These are phyloP conservation scores for Terrapene triunguis DNA, from an alignment of 2,113 vertebrate genomes.

Conservation along the genomic window DNA sequence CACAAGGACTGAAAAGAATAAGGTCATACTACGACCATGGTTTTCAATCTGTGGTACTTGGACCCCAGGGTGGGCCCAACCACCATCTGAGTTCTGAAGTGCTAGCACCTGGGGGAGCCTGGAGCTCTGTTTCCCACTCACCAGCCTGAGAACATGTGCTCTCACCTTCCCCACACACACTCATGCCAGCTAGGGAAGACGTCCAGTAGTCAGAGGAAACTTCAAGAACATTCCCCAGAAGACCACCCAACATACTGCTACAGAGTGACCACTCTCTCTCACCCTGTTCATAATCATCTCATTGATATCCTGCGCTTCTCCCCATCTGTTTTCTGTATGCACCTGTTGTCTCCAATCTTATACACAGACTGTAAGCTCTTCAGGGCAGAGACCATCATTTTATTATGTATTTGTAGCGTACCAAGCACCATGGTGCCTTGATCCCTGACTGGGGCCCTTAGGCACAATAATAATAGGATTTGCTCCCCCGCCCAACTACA, in stretches of 20 bases:
- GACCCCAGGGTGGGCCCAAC: neutral
- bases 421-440: neutral
- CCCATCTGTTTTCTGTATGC: constrained; percentile 28
- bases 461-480: neutral
- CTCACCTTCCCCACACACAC: constrained; percentile 1
- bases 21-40: neutral
- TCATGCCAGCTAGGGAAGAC: constrained; percentile 4
- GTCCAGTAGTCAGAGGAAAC: constrained; percentile 43
- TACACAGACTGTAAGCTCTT: neutral
- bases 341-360: constrained; percentile 18
- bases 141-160: constrained; percentile 42
- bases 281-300: neutral
- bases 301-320: neutral
- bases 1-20: neutral
- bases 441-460: neutral
- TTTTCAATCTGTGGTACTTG: too few species aligned
- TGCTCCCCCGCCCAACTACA: neutral
- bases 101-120: neutral
- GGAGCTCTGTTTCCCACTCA: constrained; percentile 36
- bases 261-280: neutral
- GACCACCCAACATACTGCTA: neutral
- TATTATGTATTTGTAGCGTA: neutral
- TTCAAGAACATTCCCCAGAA: neutral
- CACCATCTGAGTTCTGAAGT: neutral
- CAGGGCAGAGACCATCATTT: neutral